A percentile compares a stretch with the other conserved stretches of the same genome.
Conservation (phyloP, 2,888 invertebrate species). For the Pseudeuparius sepicola region DNA sequence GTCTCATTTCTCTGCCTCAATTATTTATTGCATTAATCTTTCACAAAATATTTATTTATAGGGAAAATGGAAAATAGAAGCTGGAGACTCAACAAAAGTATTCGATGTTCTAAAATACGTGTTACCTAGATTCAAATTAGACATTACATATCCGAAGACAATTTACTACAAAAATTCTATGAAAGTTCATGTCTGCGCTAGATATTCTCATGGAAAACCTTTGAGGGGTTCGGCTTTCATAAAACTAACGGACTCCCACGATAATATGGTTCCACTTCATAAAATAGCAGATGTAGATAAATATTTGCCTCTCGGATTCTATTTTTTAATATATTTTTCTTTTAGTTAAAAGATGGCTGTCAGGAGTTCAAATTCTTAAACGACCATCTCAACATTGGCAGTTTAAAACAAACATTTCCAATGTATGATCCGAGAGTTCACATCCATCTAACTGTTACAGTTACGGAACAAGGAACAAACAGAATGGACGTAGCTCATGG, state of each 20-base stretch:
- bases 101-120: conserved; percentile 48
- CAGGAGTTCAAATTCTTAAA: conserved; percentile 28
- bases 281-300: conserved; percentile 29
- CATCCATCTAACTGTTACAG: conserved; percentile 37
- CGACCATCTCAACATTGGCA: conserved; percentile 24
- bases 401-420: conserved; percentile 21
- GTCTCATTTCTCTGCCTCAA: conserved; percentile 4
- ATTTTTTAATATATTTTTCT: conserved; percentile 13
- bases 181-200: conserved; percentile 46
- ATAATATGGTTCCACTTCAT: conserved; percentile 25
- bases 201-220: conserved; percentile 51
- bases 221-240: conserved; percentile 46
- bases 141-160: conserved; percentile 42
- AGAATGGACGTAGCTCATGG: conserved; percentile 49
- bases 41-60: conserved; percentile 24
- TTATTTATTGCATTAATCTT: neutral
- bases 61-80: conserved; percentile 47
- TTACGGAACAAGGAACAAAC: conserved; percentile 53
- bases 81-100: conserved; percentile 34
- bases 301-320: conserved; percentile 1
- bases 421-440: conserved; percentile 25
- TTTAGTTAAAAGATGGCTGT: conserved; percentile 35
- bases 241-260: conserved; percentile 32
- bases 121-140: conserved; percentile 50
- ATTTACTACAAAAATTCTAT: conserved; percentile 40